Base-by-base conservation (phyloP, 1,140 invertebrate genomes). In the Penaeus chinensis region DNA sequence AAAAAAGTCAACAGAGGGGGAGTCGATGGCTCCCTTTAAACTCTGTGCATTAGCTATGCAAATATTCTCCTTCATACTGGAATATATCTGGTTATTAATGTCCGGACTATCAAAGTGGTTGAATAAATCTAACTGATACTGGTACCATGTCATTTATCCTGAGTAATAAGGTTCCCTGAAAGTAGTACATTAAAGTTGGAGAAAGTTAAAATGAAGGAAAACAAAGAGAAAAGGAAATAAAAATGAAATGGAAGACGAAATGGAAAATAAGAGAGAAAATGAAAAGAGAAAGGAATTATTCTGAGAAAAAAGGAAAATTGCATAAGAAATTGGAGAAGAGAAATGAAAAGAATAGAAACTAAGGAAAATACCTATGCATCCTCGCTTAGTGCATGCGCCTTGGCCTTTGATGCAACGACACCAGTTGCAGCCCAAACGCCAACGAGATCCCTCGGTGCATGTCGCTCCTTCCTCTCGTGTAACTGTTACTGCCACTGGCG, bases 351-450 rank as follows among this genome's bases (percentile, higher is more conserved):
- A 74, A 74, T 2, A 74, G 37, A 27, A 27, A 74, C 5, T 18
- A 13, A 27, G 37, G 1, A 74, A 79, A 79, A 42, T 37, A 19
- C 65, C 65, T 2, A 54, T 65, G 66, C 85, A 87, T 13, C 77
- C 78, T 27, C 66, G 66, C 24, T 76, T 87, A 69, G 77, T 88
- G 69, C 89, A 89, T 47, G 54, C 80, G 19, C 78, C 82, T 22
- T 11, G 16, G 18, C 89, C 85, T 2, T 82, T 42, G 2, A 61
- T 11, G 79, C 89, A 89, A 20, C 85, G 76, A 69, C 89, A 89
- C 89, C 74, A 82, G 79, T 89, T 89, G 66, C 89, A 89, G 20
- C 77, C 27, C 3, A 82, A 22, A 13, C 62, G 22, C 89, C 89
- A 89, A 54, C 60, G 32, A 78, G 42, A 47, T 19, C 71, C 71